Conservation (phyloP, 1,140 invertebrate species). For the Leucophenga varia region DNA sequence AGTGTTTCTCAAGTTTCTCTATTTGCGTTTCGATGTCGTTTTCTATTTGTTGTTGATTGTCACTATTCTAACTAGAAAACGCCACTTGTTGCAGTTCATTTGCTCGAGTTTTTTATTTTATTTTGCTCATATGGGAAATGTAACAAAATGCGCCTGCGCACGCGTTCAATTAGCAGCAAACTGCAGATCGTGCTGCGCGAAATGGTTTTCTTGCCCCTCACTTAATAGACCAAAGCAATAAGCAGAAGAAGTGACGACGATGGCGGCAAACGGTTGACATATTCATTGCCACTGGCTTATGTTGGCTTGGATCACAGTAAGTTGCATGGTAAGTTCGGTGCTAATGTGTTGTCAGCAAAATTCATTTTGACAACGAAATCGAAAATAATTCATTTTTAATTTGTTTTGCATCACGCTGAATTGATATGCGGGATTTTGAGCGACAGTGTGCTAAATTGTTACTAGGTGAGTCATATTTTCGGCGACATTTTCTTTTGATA, state of each 20-base stretch:
- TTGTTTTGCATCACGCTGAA: too few relatives aligned
- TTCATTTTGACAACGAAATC: slow-evolving; percentile 50
- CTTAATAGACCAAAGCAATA: too few relatives aligned
- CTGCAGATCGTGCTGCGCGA: slow-evolving; percentile 47
- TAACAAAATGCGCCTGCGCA: slow-evolving; percentile 47
- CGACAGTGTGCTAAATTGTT: too few relatives aligned
- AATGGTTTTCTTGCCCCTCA: too few relatives aligned
- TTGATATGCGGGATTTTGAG: too few relatives aligned
- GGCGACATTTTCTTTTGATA: too few relatives aligned
- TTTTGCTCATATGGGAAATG: slow-evolving; percentile 2
- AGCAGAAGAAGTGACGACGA: too few relatives aligned
- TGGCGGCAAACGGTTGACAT: too few relatives aligned
- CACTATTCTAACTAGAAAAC: slow-evolving; percentile 21
- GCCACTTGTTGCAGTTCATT: slow-evolving; percentile 18
- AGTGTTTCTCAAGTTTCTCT: slow-evolving; percentile 21
- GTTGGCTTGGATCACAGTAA: too few relatives aligned
- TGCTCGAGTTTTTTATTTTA: neutral
- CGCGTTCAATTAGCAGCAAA: slow-evolving; percentile 53
- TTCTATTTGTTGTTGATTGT: slow-evolving; percentile 37
- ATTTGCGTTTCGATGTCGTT: slow-evolving; percentile 10
- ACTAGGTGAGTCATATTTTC: too few relatives aligned
- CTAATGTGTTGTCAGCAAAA: slow-evolving; percentile 53
- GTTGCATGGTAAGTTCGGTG: too few relatives aligned
- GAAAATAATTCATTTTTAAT: slow-evolving; percentile 54
- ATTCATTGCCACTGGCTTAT: too few relatives aligned